Percentiles rank a stretch among this genome's conserved stretches.
Conservation (phyloP, 2,113 vertebrate genomes). For the Lucifuga dentata region DNA sequence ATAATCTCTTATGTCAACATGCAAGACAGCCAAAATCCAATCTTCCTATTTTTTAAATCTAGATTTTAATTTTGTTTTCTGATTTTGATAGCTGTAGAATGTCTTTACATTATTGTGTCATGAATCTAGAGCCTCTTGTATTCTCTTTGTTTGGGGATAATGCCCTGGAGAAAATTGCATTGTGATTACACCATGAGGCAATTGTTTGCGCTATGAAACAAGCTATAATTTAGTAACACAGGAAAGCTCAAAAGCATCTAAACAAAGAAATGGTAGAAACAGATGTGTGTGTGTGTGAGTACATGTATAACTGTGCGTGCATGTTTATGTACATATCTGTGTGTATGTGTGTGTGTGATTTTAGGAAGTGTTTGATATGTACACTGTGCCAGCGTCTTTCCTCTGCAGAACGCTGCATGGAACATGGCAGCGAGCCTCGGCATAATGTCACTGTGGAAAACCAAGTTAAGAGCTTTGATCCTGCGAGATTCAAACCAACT, state of each 20-base stretch:
- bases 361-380: conserved; percentile 48
- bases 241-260: conserved; percentile 42
- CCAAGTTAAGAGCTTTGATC: conserved; percentile 58
- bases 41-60: neutral
- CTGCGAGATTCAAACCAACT: conserved; percentile 39
- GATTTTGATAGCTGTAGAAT: neutral
- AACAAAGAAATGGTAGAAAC: conserved; percentile 55
- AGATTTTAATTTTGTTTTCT: conserved; percentile 10
- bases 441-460: conserved; percentile 64
- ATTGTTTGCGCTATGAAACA: conserved; percentile 26
- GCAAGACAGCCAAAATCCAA: conserved; percentile 4
- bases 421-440: conserved; percentile 63
- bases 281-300: conserved; percentile 32
- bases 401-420: conserved; percentile 44
- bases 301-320: neutral
- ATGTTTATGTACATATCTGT: neutral
- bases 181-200: conserved; percentile 17
- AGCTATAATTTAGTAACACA: conserved; percentile 15
- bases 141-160: conserved; percentile 11
- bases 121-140: neutral
- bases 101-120: neutral
- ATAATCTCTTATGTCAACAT: conserved; percentile 10
- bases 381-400: conserved; percentile 43
- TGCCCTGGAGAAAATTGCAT: conserved; percentile 11
- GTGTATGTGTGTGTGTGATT: conserved; percentile 24